Conservation (phyloP, 2,797 vertebrate genomes). For the Sebastes wilsoni region DNA sequence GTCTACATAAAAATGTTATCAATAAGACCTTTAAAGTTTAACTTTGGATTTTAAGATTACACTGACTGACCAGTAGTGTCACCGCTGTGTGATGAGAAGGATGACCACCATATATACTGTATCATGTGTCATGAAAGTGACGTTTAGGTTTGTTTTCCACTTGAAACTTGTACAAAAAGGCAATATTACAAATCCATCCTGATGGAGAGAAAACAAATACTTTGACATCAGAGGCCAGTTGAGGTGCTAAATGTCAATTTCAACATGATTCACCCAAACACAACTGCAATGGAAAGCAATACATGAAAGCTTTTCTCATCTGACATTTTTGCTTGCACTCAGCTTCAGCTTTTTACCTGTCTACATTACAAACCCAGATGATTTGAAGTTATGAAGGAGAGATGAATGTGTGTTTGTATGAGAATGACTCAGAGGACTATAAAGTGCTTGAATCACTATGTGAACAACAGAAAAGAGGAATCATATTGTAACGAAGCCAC, state of each 20-base stretch:
- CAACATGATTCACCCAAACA: neutral
- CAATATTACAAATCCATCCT: neutral
- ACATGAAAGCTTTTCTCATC: neutral
- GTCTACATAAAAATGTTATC: too few species aligned
- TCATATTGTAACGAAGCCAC: neutral
- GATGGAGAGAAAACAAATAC: neutral
- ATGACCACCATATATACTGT: neutral
- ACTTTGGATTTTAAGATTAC: neutral
- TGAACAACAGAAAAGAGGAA: constrained; percentile 37
- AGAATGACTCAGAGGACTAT: neutral
- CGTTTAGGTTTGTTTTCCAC: neutral
- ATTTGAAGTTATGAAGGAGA: neutral
- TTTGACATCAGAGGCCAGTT: neutral
- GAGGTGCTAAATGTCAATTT: neutral
- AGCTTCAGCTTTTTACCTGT: neutral
- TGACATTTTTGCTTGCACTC: neutral
- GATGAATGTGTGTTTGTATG: neutral
- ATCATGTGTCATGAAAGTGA: neutral
- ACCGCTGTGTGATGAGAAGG: neutral
- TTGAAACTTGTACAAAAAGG: neutral
- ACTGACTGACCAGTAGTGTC: neutral
- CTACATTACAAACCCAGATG: neutral
- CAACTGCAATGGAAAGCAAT: neutral
- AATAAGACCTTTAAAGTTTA: neutral
- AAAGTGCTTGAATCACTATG: constrained; percentile 9